Conservation (phyloP, 2,113 vertebrate genomes). For the Rhinogobius similis region DNA sequence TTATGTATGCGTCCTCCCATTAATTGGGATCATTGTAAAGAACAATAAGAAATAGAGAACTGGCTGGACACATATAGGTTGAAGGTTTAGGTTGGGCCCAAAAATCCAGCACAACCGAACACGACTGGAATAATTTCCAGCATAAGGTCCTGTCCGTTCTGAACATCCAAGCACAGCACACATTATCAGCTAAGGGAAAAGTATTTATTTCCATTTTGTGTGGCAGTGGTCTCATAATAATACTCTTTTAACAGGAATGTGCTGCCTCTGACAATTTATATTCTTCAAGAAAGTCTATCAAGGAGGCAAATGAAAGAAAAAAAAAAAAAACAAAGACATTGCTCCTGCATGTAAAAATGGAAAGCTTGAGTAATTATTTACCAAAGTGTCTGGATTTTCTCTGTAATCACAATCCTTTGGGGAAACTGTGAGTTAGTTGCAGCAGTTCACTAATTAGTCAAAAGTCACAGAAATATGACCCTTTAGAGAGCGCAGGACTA, state of each 20-base stretch:
- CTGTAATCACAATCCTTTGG: slow-evolving; percentile 32
- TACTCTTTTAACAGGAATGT: slow-evolving; percentile 41
- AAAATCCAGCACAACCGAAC: not conserved
- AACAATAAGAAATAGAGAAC: too few species aligned
- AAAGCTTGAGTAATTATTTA: slow-evolving; percentile 53
- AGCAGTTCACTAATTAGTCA: slow-evolving; percentile 67
- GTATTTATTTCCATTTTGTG: slow-evolving; percentile 74
- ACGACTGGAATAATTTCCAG: too few species aligned
- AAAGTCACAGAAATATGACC: slow-evolving; percentile 64
- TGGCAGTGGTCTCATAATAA: slow-evolving; percentile 60
- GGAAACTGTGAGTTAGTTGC: slow-evolving; percentile 48
- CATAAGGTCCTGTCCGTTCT: too few species aligned
- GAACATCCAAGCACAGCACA: too few species aligned
- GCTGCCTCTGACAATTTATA: slow-evolving; percentile 39
- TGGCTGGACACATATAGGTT: too few species aligned
- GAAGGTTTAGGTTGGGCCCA: not conserved
- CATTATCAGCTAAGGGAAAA: too few species aligned
- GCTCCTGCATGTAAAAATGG: slow-evolving; percentile 35
- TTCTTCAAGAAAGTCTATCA: not conserved
- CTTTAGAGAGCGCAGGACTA: slow-evolving; percentile 59
- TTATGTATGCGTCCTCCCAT: slow-evolving; percentile 32
- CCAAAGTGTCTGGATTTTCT: slow-evolving; percentile 35
- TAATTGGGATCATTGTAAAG: slow-evolving; percentile 42
- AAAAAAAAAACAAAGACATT: not conserved
- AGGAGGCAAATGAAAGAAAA: not conserved